phyloP scores from a whole-genome alignment of 2,113 vertebrate species.

The Vanacampus margaritifer region DNA sequence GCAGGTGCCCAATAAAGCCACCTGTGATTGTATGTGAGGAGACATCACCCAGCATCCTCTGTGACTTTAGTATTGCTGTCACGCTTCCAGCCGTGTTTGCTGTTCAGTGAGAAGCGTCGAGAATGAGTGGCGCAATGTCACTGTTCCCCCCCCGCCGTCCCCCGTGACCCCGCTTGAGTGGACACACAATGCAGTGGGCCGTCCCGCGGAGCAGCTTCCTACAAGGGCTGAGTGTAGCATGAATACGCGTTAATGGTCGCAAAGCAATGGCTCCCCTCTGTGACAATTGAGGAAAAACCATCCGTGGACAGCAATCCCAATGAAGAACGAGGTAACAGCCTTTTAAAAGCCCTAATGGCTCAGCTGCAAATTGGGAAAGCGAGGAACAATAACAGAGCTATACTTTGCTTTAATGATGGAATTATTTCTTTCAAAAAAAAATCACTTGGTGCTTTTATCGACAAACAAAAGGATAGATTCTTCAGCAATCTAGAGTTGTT shows the following conservation, averaged over 20 bases:
- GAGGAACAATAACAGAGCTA: conserved; percentile 57
- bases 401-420: conserved; percentile 68
- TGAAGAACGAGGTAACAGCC: conserved; percentile 62
- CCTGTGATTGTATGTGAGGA: neutral
- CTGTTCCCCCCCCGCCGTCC: conserved; percentile 45
- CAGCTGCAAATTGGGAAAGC: conserved; percentile 50
- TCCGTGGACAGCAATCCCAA: conserved; percentile 61
- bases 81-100: conserved; percentile 39
- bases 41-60: neutral
- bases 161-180: conserved; percentile 60
- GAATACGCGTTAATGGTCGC: conserved; percentile 60
- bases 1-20: conserved; percentile 1
- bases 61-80: conserved; percentile 18
- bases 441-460: conserved; percentile 20
- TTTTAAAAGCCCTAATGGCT: conserved; percentile 67
- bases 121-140: conserved; percentile 27
- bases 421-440: conserved; percentile 61
- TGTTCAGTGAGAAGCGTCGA: conserved; percentile 37
- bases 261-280: conserved; percentile 66
- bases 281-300: conserved; percentile 67
- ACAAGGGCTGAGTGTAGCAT: conserved; percentile 59
- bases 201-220: conserved; percentile 54
- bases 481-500: conserved; percentile 31
- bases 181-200: conserved; percentile 40
- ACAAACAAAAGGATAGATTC: conserved; percentile 48